A percentile compares a stretch with the other conserved stretches of the same genome.
Evolutionary conservation across 1,140 invertebrate genomes (phyloP).

Genomic region (Anastrepha obliqua): DNA sequence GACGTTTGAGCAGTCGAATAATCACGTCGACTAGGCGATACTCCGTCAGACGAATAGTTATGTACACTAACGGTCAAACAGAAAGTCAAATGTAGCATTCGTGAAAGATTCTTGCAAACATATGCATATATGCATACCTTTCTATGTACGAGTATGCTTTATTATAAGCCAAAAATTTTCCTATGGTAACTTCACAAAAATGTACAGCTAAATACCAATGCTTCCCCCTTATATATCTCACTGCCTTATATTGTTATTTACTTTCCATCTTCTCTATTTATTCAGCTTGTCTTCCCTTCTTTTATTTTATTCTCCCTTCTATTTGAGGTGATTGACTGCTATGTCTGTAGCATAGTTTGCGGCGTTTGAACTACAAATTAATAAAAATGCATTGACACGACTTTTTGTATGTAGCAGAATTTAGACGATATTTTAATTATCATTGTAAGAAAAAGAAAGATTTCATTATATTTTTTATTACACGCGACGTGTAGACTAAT

Average conservation of each 20-base stretch:
- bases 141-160: not conserved
- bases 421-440: constrained; percentile 3
- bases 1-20: not conserved
- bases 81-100: not conserved
- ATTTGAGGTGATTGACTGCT: constrained; percentile 40
- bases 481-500: constrained; percentile 4
- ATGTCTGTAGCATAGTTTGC: constrained; percentile 13
- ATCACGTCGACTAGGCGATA: too few relatives aligned
- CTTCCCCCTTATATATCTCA: too few relatives aligned
- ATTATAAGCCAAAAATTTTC: not conserved
- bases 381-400: not conserved
- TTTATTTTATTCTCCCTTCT: not conserved
- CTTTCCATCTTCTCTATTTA: not conserved
- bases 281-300: too few relatives aligned
- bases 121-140: not conserved
- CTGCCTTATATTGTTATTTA: too few relatives aligned
- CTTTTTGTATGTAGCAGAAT: not conserved
- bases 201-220: too few relatives aligned
- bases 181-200: too few relatives aligned
- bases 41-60: constrained; percentile 2
- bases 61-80: not conserved
- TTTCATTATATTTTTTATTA: not conserved
- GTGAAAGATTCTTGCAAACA: too few relatives aligned
- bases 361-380: not conserved
- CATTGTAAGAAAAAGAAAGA: not conserved